These are phyloP conservation scores for Toxotes lorentzi DNA, from an alignment of 2,797 vertebrate species.

Conservation along the genomic window DNA sequence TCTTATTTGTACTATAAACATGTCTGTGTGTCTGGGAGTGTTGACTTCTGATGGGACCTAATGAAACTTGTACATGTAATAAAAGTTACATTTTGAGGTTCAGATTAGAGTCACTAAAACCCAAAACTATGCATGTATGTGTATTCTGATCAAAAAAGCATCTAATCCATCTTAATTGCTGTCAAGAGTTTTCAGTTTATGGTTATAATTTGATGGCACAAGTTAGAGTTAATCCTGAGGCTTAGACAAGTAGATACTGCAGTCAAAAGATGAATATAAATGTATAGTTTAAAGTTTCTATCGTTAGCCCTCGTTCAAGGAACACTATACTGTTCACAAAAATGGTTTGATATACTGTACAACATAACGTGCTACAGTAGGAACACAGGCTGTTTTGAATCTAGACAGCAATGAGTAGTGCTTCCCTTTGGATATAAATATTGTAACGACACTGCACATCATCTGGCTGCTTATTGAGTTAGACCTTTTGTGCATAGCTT, in stretches of 20 bases:
- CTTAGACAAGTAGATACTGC: neutral
- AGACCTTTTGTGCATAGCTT: conserved; percentile 4
- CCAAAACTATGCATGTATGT: conserved; percentile 3
- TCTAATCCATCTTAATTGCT: conserved; percentile 52
- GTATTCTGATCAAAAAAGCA: conserved; percentile 57
- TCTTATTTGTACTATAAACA: neutral
- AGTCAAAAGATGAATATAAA: neutral
- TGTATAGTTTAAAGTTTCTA: neutral
- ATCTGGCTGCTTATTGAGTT: neutral
- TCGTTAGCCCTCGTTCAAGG: neutral
- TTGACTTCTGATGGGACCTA: conserved; percentile 18
- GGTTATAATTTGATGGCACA: conserved; percentile 12
- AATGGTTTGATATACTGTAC: neutral
- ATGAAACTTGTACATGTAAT: conserved; percentile 14
- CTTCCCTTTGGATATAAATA: neutral
- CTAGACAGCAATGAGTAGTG: neutral
- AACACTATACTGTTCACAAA: neutral
- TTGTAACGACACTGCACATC: conserved; percentile 3
- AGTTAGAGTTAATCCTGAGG: conserved; percentile 7
- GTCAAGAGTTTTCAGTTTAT: conserved; percentile 17
- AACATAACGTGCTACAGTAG: neutral
- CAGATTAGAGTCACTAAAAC: conserved; percentile 23
- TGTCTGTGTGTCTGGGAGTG: neutral
- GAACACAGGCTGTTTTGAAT: neutral
- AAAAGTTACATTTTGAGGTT: conserved; percentile 16